Evolutionary conservation across 2,113 vertebrate genomes (phyloP).

Genomic region (Boulengeromyrus knoepffleri): DNA sequence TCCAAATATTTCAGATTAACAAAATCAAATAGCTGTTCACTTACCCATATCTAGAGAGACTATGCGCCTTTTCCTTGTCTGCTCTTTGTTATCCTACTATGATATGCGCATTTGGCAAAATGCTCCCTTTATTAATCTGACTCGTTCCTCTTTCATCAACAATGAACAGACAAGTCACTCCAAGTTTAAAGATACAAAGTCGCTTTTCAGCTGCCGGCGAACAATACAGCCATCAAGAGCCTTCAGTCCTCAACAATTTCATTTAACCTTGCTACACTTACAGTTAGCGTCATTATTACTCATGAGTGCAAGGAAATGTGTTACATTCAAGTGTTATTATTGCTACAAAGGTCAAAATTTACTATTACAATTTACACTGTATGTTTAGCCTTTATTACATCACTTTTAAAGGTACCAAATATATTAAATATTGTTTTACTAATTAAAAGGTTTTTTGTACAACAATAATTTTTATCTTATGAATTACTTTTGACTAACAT

Average conservation of each 20-base stretch:
- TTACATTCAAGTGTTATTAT: neutral
- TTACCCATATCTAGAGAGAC: conserved; percentile 79
- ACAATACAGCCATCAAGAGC: conserved; percentile 36
- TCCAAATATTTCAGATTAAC: conserved; percentile 7
- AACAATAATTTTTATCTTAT: neutral
- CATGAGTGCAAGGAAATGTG: neutral
- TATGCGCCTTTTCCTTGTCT: conserved; percentile 50
- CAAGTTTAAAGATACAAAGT: conserved; percentile 84
- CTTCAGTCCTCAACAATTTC: neutral
- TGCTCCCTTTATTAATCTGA: conserved; percentile 79
- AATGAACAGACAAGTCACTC: conserved; percentile 85
- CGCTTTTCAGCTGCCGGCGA: conserved; percentile 58
- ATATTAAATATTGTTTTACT: neutral
- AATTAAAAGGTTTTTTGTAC: neutral
- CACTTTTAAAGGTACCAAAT: neutral
- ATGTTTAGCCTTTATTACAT: neutral
- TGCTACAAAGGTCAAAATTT: neutral
- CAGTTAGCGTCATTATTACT: neutral
- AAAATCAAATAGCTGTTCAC: conserved; percentile 44
- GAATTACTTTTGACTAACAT: neutral
- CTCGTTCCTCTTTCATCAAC: conserved; percentile 75
- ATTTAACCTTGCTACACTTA: neutral
- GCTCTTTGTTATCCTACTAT: conserved; percentile 62
- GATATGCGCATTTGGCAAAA: conserved; percentile 58
- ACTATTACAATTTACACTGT: neutral